phyloP scores from a whole-genome alignment of 2,888 invertebrate genomes.

The Acanthopleura granulata region DNA sequence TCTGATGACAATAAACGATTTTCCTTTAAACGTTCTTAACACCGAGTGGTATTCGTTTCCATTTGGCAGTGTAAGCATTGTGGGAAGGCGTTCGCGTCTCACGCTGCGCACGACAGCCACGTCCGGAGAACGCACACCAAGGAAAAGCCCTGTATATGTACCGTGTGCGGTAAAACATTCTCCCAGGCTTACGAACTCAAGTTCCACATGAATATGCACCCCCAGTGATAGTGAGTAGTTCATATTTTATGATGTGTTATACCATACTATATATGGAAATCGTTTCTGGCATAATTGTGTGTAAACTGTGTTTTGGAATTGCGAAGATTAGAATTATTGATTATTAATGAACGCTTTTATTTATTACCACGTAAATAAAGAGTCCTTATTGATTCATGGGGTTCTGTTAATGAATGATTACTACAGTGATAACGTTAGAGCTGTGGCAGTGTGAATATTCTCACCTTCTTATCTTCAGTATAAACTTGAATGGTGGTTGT shows the following conservation, averaged over 20 bases:
- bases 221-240: slow-evolving; percentile 5
- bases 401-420: too few species aligned
- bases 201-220: slow-evolving; percentile 54
- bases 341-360: neutral
- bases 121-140: slow-evolving; percentile 71
- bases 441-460: too few species aligned
- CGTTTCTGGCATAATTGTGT: neutral
- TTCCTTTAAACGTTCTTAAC: too few species aligned
- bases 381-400: too few species aligned
- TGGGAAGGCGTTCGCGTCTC: slow-evolving; percentile 74
- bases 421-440: too few species aligned
- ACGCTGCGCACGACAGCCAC: slow-evolving; percentile 74
- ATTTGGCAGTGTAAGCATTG: slow-evolving; percentile 71
- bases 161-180: slow-evolving; percentile 61
- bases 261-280: neutral
- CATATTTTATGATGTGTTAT: neutral
- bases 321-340: neutral
- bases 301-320: neutral
- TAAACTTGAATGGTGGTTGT: too few species aligned
- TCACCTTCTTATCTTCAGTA: too few species aligned
- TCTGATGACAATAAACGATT: too few species aligned
- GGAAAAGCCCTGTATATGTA: slow-evolving; percentile 56
- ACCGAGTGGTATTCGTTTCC: neutral
- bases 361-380: too few species aligned
- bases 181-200: slow-evolving; percentile 63